Conservation (phyloP, 1,140 invertebrate genomes). For the Drosophila repleta region DNA sequence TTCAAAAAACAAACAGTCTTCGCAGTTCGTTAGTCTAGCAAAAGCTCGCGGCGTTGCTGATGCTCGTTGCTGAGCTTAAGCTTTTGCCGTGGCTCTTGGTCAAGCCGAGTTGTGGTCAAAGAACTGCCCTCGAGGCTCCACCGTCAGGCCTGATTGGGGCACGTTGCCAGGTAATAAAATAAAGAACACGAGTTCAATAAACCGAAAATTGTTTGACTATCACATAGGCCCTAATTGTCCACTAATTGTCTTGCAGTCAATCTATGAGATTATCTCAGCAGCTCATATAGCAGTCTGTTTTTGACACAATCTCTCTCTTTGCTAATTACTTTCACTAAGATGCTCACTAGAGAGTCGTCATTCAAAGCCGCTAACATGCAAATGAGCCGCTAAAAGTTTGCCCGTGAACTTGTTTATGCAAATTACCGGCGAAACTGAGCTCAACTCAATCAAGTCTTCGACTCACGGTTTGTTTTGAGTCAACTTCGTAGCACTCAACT, state of each 20-base stretch:
- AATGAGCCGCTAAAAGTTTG: conserved; percentile 68
- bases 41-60: conserved; percentile 56
- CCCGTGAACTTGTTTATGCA: conserved; percentile 78
- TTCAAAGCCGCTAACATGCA: conserved; percentile 57
- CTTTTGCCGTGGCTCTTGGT: conserved; percentile 35
- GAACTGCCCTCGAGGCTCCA: conserved; percentile 55
- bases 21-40: conserved; percentile 20
- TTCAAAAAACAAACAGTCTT: conserved; percentile 13
- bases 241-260: conserved; percentile 19
- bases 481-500: not conserved
- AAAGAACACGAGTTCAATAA: conserved; percentile 49
- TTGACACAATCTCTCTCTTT: conserved; percentile 4
- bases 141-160: conserved; percentile 28
- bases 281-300: not conserved
- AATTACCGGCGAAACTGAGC: conserved; percentile 58
- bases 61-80: conserved; percentile 10
- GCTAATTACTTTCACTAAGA: conserved; percentile 47
- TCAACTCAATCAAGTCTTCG: conserved; percentile 20
- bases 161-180: not conserved
- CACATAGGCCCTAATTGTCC: not conserved
- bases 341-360: conserved; percentile 4
- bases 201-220: conserved; percentile 22
- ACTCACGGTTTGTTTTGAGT: conserved; percentile 42
- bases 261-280: not conserved
- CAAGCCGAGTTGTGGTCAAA: conserved; percentile 52